Base-by-base conservation (phyloP, 2,888 invertebrate genomes). In the Melangyna quadrimaculata region DNA sequence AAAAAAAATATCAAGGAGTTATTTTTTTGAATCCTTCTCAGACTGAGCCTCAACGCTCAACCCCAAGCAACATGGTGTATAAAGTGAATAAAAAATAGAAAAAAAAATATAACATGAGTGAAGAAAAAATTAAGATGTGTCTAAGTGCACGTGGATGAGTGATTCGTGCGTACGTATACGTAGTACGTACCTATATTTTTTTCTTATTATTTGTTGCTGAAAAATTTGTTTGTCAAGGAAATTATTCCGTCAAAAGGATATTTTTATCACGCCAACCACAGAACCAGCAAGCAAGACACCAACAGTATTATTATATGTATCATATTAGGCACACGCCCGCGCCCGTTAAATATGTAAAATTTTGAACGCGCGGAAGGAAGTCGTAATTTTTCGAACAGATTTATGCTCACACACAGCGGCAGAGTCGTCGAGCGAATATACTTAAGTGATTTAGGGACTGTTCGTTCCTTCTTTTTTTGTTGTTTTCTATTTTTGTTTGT, bases 121-220 rank as follows among this genome's bases (percentile, higher is more conserved):
- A 45, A 32, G 22, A 55, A 63, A 37, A 14, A 45, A 63, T 43
- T 65, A 63, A 74, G 75, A 79, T 79, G 71, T 71, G 72, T 72
- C 80, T 77, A 65, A 83, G 84, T 80, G 75, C 79, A 84, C 75
- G 80, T 80, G 84, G 69, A 80, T 75, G 72, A 80, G 80, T 79
- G 79, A 79, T 61, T 77, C 71, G 84, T 53, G 67, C 51, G 67
- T 67, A 17, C 67, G n/a, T n/a, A n/a, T n/a, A n/a, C n/a, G n/a
- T n/a, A n/a, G n/a, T n/a, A n/a, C n/a, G 80, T 71, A 55, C 61
- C 69, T 63, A 35, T 32, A 8, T 45, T 65, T 45, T 65, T 78
- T 83, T 40, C 27, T 40, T 61, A 43, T 77, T 84, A 77, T 84
- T 80, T 67, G 71, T 59, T 51, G 67, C 67, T 75, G 59, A 75